A percentile compares a stretch with the other conserved stretches of the same genome.
Conservation (phyloP, 2,888 invertebrate genomes). For the Eumerus sabulonum region DNA sequence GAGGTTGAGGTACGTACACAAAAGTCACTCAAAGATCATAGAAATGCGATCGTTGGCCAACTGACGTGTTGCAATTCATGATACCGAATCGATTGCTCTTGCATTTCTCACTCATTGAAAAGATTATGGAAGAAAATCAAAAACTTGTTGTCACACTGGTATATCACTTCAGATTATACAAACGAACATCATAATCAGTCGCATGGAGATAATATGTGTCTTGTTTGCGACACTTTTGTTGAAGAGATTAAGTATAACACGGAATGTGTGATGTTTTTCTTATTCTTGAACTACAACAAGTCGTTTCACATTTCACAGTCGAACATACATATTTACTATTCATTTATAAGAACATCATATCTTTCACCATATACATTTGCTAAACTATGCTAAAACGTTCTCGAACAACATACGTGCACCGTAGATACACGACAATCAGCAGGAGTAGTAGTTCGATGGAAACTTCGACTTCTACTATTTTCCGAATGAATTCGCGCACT, state of each 20-base stretch:
- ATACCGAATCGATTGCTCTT: constrained; percentile 51
- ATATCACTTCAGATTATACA: constrained; percentile 34
- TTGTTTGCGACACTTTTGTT: constrained; percentile 55
- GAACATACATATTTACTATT: constrained; percentile 9
- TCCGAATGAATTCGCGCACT: constrained; percentile 54
- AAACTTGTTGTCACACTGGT: constrained; percentile 22
- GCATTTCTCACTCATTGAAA: constrained; percentile 63
- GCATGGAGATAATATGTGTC: no score
- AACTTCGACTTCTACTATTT: not conserved
- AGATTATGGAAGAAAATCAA: not conserved
- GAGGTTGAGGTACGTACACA: constrained; percentile 54
- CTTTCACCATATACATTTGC: no score
- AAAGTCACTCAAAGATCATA: constrained; percentile 66
- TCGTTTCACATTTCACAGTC: constrained; percentile 57
- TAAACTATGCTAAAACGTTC: no score
- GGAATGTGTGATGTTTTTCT: constrained; percentile 56
- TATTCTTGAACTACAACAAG: constrained; percentile 45
- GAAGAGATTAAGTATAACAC: constrained; percentile 37
- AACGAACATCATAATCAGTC: constrained; percentile 42
- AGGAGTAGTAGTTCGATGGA: no score
- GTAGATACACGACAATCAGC: no score
- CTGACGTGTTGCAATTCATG: constrained; percentile 44
- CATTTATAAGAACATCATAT: constrained; percentile 11
- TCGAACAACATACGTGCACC: not conserved
- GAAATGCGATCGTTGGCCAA: constrained; percentile 53